A percentile compares a stretch with the other conserved stretches of the same genome.
Evolutionary conservation across 35 echinoderm and acorn worm genomes (phyloP).

Genomic region (Nesometra sesokonis): DNA sequence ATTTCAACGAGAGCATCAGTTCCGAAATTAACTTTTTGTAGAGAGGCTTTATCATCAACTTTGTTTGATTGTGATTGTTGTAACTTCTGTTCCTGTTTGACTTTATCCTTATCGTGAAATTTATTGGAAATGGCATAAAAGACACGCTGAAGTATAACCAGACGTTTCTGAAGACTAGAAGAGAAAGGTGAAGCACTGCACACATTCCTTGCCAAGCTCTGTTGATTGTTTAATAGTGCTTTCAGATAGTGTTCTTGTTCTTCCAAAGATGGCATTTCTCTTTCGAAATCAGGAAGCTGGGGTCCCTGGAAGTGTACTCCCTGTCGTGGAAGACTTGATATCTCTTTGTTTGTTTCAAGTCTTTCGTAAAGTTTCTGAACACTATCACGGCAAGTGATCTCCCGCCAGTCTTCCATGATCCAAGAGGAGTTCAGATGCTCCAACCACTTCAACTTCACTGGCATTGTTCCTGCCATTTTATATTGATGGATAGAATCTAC

Average conservation of each 20-base stretch:
- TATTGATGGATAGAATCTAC: background rate
- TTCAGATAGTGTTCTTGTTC: slow-evolving; percentile 91
- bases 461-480: slow-evolving; percentile 59
- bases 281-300: slow-evolving; percentile 91
- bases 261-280: slow-evolving; percentile 66
- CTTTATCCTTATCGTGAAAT: slow-evolving; percentile 96
- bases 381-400: slow-evolving; percentile 77
- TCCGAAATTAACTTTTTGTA: slow-evolving; percentile 68
- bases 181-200: slow-evolving; percentile 87
- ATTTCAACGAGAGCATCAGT: slow-evolving; percentile 96
- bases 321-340: slow-evolving; percentile 65
- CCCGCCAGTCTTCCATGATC: slow-evolving; percentile 84
- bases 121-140: slow-evolving; percentile 94
- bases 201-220: slow-evolving; percentile 68
- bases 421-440: slow-evolving; percentile 94
- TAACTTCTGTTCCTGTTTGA: slow-evolving; percentile 72
- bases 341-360: slow-evolving; percentile 90
- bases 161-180: slow-evolving; percentile 58
- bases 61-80: slow-evolving; percentile 62
- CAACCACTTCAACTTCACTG: slow-evolving; percentile 96
- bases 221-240: slow-evolving; percentile 54
- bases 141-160: slow-evolving; percentile 58
- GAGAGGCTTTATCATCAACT: slow-evolving; percentile 60
- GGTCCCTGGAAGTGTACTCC: slow-evolving; percentile 75
- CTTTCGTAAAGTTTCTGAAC: slow-evolving; percentile 64